Percentiles rank a stretch among this genome's conserved stretches.
These are phyloP conservation scores for Aphis craccivora DNA, from an alignment of 1,140 invertebrate species.

Conservation along the genomic window DNA sequence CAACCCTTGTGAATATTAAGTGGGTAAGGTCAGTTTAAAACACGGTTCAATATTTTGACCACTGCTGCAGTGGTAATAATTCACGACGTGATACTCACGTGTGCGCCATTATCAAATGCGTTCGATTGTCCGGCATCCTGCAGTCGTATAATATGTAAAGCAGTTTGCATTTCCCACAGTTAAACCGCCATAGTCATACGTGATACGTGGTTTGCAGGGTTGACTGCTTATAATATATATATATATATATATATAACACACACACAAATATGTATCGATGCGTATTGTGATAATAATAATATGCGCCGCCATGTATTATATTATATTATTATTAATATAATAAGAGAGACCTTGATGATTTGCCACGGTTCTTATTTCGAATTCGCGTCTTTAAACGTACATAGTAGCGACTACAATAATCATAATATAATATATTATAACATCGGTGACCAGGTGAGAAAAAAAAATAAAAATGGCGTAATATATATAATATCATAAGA, in stretches of 20 bases:
- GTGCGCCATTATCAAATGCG: not conserved
- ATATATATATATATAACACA: not conserved
- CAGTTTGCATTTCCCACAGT: slow-evolving; percentile 25
- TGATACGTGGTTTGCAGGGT: not conserved
- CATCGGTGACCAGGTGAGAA: slow-evolving; percentile 2
- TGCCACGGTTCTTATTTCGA: slow-evolving; percentile 26
- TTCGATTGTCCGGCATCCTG: not conserved
- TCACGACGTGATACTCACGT: no score
- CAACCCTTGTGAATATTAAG: no score
- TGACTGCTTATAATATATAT: not conserved
- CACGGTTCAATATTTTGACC: not conserved
- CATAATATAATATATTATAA: no score
- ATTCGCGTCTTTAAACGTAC: not conserved
- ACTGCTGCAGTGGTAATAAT: not conserved
- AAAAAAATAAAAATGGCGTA: not conserved
- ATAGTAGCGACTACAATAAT: not conserved
- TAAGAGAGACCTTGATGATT: slow-evolving; percentile 28
- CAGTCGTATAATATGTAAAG: slow-evolving; percentile 3
- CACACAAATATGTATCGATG: not conserved
- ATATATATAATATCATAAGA: not conserved
- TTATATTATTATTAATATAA: slow-evolving; percentile 13
- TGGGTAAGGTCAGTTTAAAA: not conserved
- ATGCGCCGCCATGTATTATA: no score
- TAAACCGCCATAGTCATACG: not conserved
- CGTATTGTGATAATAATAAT: not conserved